Base-by-base conservation (phyloP, 2,888 invertebrate genomes). In the Caenorhabditis plicata region DNA sequence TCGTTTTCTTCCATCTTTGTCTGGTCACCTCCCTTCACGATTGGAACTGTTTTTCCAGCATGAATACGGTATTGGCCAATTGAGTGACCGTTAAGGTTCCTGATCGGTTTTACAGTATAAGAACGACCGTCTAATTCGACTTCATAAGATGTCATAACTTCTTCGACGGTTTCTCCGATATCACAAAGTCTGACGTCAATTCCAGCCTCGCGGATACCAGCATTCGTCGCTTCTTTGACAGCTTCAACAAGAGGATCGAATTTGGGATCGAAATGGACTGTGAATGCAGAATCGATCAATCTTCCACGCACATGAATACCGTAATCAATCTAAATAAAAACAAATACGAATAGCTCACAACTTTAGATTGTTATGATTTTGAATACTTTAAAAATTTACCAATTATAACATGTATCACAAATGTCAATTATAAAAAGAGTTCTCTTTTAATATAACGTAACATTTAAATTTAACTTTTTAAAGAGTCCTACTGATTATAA, bases 211-310 rank as follows among this genome's bases (percentile, higher is more conserved):
- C 87, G 89, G 72, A 99, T 96, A 25, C 98, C 98, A 2, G 96
- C 95, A 81, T 98, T 95, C 0, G 98, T 99, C 4, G 98, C 96
- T 82, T 94, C 98, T 74, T 91, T 88, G 1, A 99, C 98, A 7
- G 96, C 96, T 81, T 92, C 89, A 55, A 93, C 87, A 39, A 98
- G 85, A 63, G 89, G 88, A 81, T 98, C 95, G 83, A 92, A 98
- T 80, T 92, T 93, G 2, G 91, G 89, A 84, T 99, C 93, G 84
- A 96, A 98, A 49, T 92, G 88, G 77, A 96, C 83, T 2, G 98
- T 99, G 83, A 96, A 99, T 19, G 98, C 98, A 83, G 96, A 98
- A 84, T 98, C 98, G 66, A 98, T 95, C 68, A 98, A 95, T 51
- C 93, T 88, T 38, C 79, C 79, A 44, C 80, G 74, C 23, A 79